A percentile compares a stretch with the other conserved stretches of the same genome.
Evolutionary conservation across 1,140 invertebrate genomes (phyloP).

Genomic region (Euura saliciscinereae): DNA sequence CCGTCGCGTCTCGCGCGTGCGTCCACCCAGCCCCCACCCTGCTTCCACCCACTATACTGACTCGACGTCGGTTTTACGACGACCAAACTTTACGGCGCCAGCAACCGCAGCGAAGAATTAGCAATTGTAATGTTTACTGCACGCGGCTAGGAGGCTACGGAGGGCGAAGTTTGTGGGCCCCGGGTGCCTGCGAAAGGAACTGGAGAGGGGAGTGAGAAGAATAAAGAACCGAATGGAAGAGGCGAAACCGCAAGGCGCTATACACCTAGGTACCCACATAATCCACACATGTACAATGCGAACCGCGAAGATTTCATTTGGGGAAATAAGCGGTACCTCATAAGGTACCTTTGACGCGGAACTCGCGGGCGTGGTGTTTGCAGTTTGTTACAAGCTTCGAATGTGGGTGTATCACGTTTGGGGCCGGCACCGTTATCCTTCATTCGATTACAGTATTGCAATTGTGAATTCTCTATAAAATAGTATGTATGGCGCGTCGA

Average conservation of each 20-base stretch:
- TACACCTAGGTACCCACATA: too few relatives aligned
- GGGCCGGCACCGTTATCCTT: too few relatives aligned
- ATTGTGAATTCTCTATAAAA: too few relatives aligned
- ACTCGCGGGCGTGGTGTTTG: background rate
- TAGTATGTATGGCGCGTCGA: too few relatives aligned
- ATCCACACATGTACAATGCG: too few relatives aligned
- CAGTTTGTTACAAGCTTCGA: background rate
- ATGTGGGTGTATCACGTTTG: too few relatives aligned
- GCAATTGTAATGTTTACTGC: constrained; percentile 59
- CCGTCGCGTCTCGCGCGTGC: constrained; percentile 25
- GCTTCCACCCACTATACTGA: constrained; percentile 31
- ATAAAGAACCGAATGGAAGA: constrained; percentile 13
- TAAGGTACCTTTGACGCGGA: background rate
- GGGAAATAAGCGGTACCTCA: constrained; percentile 47
- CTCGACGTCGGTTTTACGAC: constrained; percentile 54
- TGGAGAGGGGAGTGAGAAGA: constrained; percentile 19
- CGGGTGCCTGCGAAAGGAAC: background rate
- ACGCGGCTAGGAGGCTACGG: background rate
- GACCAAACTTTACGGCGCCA: constrained; percentile 53
- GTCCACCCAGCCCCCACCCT: constrained; percentile 32
- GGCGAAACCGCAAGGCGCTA: constrained; percentile 11
- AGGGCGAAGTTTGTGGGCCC: background rate
- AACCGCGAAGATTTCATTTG: constrained; percentile 56
- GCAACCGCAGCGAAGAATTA: constrained; percentile 56
- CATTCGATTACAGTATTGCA: too few relatives aligned